A percentile compares a stretch with the other conserved stretches of the same genome.
Conservation (phyloP, 2,113 vertebrate species). For the Phoxinus phoxinus region DNA sequence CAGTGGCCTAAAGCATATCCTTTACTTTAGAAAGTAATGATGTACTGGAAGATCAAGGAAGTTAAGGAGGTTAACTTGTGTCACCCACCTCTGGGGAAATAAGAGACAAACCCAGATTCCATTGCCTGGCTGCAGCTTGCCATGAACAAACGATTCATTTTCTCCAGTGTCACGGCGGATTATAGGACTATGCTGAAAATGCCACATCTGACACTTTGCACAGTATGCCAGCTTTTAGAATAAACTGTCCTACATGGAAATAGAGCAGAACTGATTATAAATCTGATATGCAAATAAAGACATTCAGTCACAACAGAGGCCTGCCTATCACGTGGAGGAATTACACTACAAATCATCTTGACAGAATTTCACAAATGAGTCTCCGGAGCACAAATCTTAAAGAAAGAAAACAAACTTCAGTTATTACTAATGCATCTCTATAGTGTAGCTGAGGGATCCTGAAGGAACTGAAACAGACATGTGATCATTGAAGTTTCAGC, state of each 20-base stretch:
- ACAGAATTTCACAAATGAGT: conserved; percentile 20
- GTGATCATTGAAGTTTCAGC: neutral
- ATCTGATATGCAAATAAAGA: conserved; percentile 8
- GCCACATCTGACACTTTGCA: conserved; percentile 29
- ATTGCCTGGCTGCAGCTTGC: conserved; percentile 31
- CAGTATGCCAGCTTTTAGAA: conserved; percentile 17
- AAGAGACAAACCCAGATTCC: conserved; percentile 17
- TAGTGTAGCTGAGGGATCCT: neutral
- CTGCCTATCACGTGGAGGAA: neutral
- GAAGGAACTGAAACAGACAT: neutral
- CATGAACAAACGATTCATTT: conserved; percentile 39
- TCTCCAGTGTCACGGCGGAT: conserved; percentile 23
- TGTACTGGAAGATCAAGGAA: conserved; percentile 2
- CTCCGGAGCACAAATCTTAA: neutral
- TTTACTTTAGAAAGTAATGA: neutral
- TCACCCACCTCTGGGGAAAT: conserved; percentile 9
- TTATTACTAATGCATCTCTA: neutral
- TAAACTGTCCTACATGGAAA: conserved; percentile 23
- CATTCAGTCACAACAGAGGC: neutral
- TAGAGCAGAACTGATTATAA: conserved; percentile 12
- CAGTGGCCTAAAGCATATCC: neutral
- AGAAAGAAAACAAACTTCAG: neutral
- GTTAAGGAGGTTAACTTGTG: conserved; percentile 19
- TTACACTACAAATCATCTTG: conserved; percentile 12
- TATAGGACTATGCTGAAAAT: conserved; percentile 16